A percentile compares a stretch with the other conserved stretches of the same genome.
These are phyloP conservation scores for Leuciscus waleckii DNA, from an alignment of 2,797 vertebrate species.

Conservation along the genomic window DNA sequence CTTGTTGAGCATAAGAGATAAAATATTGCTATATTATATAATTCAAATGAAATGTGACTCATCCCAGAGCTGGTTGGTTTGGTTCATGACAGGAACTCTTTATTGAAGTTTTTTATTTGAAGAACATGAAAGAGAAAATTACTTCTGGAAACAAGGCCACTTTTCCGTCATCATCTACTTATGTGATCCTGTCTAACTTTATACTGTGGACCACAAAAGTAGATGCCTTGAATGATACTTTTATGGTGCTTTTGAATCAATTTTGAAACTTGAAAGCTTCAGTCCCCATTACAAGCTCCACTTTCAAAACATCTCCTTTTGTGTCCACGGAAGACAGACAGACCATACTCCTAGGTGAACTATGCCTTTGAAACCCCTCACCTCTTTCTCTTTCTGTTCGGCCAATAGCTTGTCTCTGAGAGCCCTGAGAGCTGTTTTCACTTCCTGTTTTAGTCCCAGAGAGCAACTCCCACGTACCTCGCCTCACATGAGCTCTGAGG, in stretches of 20 bases:
- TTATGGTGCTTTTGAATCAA: background rate
- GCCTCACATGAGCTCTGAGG: constrained; percentile 50
- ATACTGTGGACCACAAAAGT: constrained; percentile 8
- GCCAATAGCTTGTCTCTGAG: constrained; percentile 63
- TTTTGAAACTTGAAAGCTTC: background rate
- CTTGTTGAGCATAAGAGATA: no score
- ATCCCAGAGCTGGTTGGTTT: background rate
- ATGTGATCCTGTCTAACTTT: background rate
- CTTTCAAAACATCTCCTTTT: constrained; percentile 4
- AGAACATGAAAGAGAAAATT: constrained; percentile 12
- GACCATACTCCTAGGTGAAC: background rate
- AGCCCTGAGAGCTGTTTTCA: constrained; percentile 58
- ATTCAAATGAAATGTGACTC: background rate
- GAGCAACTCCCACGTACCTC: constrained; percentile 45
- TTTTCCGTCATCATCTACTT: constrained; percentile 10
- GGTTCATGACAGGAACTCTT: background rate
- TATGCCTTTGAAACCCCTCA: constrained; percentile 36
- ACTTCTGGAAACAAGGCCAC: background rate
- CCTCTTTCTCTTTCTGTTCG: constrained; percentile 62
- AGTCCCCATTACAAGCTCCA: background rate
- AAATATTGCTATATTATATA: background rate
- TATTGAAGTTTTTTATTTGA: background rate
- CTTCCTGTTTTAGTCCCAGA: constrained; percentile 62
- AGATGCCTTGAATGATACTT: background rate
- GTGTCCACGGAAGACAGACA: background rate